Percentiles rank a stretch among this genome's conserved stretches.
Conservation (phyloP, 92 coral and sea anemone genomes). For the Phenganax marumi region DNA sequence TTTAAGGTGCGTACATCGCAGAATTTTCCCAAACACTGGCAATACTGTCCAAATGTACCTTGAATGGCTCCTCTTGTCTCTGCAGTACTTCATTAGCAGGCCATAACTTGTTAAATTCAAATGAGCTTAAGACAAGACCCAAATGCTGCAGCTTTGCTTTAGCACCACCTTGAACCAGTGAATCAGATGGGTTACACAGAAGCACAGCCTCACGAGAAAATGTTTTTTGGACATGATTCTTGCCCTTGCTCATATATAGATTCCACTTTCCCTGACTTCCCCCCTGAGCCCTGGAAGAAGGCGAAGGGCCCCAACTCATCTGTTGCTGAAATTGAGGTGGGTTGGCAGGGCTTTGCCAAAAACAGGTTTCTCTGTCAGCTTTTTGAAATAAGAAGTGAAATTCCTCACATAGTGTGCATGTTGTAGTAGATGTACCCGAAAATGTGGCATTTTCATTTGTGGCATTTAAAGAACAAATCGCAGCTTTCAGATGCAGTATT, state of each 20-base stretch:
- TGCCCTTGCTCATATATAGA: background rate
- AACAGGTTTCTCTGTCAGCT: background rate
- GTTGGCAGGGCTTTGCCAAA: background rate
- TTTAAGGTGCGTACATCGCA: no score
- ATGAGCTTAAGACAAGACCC: conserved; percentile 30
- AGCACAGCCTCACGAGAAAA: conserved; percentile 28
- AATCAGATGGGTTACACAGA: conserved; percentile 10
- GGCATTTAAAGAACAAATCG: background rate
- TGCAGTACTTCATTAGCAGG: background rate
- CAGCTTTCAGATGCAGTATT: background rate
- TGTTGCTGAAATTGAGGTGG: conserved; percentile 44
- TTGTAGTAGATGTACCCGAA: background rate
- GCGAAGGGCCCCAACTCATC: conserved; percentile 10
- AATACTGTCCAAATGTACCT: background rate
- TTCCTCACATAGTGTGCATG: conserved; percentile 26
- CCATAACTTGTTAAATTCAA: background rate
- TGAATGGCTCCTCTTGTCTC: background rate
- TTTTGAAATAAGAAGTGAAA: conserved; percentile 17
- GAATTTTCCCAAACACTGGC: no score
- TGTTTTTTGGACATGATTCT: background rate
- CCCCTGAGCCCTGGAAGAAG: background rate
- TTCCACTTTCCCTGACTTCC: background rate
- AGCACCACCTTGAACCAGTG: background rate
- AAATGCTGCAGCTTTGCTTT: conserved; percentile 25
- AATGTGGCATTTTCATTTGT: background rate